Percentiles rank a stretch among this genome's conserved stretches.
phyloP scores from a whole-genome alignment of 2,888 invertebrate genomes.

The Hirtodrosophila trivittata region DNA sequence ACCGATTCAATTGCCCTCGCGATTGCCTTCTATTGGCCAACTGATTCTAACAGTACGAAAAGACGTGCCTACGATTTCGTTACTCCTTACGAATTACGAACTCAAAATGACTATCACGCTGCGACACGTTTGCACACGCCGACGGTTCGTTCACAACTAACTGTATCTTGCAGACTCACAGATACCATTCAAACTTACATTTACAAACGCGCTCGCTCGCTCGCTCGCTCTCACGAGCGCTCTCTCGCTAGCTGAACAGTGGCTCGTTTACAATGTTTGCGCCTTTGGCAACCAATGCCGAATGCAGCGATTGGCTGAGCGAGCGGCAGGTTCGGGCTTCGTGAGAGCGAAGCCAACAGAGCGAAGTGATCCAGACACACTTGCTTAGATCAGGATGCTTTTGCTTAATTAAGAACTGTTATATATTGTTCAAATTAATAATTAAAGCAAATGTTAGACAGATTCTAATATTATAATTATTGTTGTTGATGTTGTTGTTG shows the following conservation, averaged over 20 bases:
- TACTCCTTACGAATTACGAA: conserved; percentile 25
- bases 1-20: conserved; percentile 44
- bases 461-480: neutral
- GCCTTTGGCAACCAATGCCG: neutral
- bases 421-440: neutral
- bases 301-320: neutral
- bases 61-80: conserved; percentile 44
- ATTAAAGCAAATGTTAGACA: neutral
- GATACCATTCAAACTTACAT: conserved; percentile 22
- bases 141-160: conserved; percentile 61
- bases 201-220: conserved; percentile 5
- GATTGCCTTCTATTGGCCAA: conserved; percentile 38
- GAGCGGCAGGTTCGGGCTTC: neutral
- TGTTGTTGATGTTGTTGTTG: neutral
- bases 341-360: neutral
- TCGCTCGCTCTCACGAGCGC: neutral
- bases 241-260: conserved; percentile 12
- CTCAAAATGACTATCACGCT: conserved; percentile 32
- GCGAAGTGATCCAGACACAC: neutral
- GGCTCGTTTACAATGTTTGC: neutral
- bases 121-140: conserved; percentile 49
- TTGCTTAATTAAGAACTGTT: neutral
- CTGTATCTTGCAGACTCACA: conserved; percentile 47
- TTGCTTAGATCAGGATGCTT: neutral
- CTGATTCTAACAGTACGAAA: conserved; percentile 39